Percentiles rank a stretch among this genome's conserved stretches.
Conservation (phyloP, 2,797 vertebrate genomes). For the Notamacropus eugenii region DNA sequence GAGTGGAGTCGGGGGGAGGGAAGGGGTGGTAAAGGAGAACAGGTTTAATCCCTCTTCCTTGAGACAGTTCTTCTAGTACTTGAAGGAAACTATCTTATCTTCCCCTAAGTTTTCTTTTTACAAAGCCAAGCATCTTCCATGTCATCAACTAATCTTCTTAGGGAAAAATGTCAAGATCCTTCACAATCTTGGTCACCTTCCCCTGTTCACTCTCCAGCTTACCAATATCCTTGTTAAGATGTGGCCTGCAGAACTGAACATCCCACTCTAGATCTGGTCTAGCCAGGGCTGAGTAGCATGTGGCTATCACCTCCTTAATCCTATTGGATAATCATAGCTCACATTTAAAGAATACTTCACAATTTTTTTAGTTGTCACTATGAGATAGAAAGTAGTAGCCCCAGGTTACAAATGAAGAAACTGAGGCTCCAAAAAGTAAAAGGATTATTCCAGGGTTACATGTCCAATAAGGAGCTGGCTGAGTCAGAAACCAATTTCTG, state of each 20-base stretch:
- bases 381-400: background rate
- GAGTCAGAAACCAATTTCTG: background rate
- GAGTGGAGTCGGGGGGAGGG: rapidly evolving
- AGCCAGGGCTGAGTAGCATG: background rate
- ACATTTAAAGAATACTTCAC: background rate
- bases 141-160: background rate
- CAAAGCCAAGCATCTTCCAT: background rate
- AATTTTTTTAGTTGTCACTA: background rate
- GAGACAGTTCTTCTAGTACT: background rate
- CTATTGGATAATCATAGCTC: background rate
- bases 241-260: background rate
- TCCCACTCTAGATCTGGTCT: background rate
- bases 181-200: background rate
- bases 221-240: background rate
- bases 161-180: background rate
- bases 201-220: background rate
- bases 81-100: background rate
- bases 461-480: background rate
- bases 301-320: background rate
- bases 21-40: background rate
- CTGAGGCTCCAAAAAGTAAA: background rate
- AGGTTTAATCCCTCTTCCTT: background rate
- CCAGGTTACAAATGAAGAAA: background rate
- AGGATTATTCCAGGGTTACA: background rate
- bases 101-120: background rate